Evolutionary conservation across 2,888 invertebrate genomes (phyloP).

Genomic region (Drosophila rubida): DNA sequence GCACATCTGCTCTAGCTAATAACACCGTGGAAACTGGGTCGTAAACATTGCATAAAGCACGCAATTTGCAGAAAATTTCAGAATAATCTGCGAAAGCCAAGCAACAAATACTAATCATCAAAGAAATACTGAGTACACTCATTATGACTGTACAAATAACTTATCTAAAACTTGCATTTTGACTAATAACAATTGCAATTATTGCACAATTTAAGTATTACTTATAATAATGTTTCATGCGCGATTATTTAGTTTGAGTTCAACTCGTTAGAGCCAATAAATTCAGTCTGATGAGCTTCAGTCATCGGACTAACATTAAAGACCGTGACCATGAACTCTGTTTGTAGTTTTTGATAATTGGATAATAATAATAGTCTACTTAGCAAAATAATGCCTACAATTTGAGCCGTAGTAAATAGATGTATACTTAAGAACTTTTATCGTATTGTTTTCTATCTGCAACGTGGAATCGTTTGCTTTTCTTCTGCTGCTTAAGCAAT

Average conservation of each 20-base stretch:
- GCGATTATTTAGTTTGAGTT: background rate
- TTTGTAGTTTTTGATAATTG: background rate
- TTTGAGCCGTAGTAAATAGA: background rate
- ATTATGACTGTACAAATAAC: too few relatives aligned
- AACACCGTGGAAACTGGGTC: background rate
- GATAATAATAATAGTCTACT: background rate
- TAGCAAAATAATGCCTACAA: too few relatives aligned
- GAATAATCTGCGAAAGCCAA: background rate
- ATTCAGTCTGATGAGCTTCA: too few relatives aligned
- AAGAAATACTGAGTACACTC: background rate
- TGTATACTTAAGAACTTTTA: background rate
- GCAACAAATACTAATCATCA: background rate
- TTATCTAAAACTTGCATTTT: too few relatives aligned
- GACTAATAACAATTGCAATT: too few relatives aligned
- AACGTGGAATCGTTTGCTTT: background rate
- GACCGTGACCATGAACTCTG: background rate
- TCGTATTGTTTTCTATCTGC: background rate
- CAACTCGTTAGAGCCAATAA: background rate
- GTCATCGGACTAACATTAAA: background rate
- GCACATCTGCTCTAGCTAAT: background rate
- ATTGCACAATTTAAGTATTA: background rate
- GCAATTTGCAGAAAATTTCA: background rate
- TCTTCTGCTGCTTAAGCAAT: background rate
- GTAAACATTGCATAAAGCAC: background rate
- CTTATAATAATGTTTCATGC: background rate